Percentiles rank a stretch among this genome's conserved stretches.
Conservation (phyloP, 2,888 invertebrate genomes). For the Erpobdella octoculata region DNA sequence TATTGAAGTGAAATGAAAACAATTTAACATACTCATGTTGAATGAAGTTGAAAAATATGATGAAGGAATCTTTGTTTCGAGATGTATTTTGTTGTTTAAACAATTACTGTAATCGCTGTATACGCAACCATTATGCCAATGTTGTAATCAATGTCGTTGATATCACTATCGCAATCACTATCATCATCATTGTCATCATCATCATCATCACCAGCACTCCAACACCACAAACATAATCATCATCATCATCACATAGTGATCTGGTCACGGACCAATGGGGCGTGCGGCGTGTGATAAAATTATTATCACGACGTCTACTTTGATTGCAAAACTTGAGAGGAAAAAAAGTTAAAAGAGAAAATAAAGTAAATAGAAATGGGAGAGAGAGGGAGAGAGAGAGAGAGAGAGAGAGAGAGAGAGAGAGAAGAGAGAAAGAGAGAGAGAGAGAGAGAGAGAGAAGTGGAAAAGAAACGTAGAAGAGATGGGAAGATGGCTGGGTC, state of each 20-base stretch:
- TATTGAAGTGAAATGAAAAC: background rate
- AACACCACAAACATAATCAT: slow-evolving; percentile 24
- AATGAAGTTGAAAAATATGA: too few species aligned
- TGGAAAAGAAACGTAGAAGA: background rate
- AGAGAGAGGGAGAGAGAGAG: background rate
- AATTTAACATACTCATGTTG: background rate
- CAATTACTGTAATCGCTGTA: too few species aligned
- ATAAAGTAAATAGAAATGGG: background rate
- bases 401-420: background rate
- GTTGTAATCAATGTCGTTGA: too few species aligned
- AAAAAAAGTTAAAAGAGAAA: too few species aligned
- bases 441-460: too few species aligned
- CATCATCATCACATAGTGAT: slow-evolving; percentile 27
- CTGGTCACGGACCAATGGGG: too few species aligned
- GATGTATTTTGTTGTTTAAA: too few species aligned
- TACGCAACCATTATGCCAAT: too few species aligned
- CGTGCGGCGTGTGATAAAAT: too few species aligned
- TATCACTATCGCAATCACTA: background rate
- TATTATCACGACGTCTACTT: too few species aligned
- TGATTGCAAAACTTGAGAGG: too few species aligned
- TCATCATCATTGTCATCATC: background rate
- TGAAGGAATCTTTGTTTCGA: too few species aligned
- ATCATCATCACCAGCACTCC: slow-evolving; percentile 14
- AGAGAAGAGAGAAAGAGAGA: background rate
- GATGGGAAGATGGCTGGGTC: background rate